These are phyloP conservation scores for Drosophila tristis DNA, from an alignment of 1,140 invertebrate genomes.

Conservation along the genomic window DNA sequence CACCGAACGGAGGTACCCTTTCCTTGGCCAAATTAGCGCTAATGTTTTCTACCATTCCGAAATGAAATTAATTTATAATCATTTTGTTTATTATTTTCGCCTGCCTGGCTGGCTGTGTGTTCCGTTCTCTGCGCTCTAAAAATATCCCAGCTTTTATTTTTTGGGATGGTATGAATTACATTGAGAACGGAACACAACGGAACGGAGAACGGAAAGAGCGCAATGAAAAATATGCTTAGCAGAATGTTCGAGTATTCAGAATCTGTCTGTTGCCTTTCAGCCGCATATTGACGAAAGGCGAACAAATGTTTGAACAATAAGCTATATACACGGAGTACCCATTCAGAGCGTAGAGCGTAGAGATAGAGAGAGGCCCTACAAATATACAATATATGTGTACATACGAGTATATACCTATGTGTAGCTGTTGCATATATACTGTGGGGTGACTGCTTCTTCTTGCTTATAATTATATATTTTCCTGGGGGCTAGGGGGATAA, in stretches of 20 bases:
- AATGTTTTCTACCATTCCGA: conserved; percentile 43
- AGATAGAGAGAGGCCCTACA: conserved; percentile 5
- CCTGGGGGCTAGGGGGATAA: conserved; percentile 28
- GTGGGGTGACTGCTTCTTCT: conserved; percentile 23
- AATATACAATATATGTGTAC: conserved; percentile 28
- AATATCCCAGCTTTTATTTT: conserved; percentile 50
- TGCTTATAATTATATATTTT: conserved; percentile 20
- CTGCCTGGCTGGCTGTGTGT: conserved; percentile 31
- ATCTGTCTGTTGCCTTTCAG: conserved; percentile 52
- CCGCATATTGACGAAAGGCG: conserved; percentile 67
- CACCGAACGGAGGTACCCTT: conserved; percentile 3
- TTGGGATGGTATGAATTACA: conserved; percentile 73
- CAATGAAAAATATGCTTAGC: conserved; percentile 60
- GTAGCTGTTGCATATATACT: conserved; percentile 18
- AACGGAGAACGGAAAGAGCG: conserved; percentile 55
- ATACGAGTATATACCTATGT: conserved; percentile 14
- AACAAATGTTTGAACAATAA: conserved; percentile 79
- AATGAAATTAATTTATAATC: conserved; percentile 74
- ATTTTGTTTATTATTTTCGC: conserved; percentile 75
- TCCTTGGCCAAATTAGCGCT: conserved; percentile 60
- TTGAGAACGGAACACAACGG: conserved; percentile 57
- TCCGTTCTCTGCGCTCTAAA: conserved; percentile 61
- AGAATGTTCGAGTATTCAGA: conserved; percentile 15
- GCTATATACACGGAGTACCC: conserved; percentile 36
- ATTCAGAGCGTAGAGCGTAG: not conserved